phyloP scores from a whole-genome alignment of 2,797 vertebrate species.

The Lithobates pipiens region DNA sequence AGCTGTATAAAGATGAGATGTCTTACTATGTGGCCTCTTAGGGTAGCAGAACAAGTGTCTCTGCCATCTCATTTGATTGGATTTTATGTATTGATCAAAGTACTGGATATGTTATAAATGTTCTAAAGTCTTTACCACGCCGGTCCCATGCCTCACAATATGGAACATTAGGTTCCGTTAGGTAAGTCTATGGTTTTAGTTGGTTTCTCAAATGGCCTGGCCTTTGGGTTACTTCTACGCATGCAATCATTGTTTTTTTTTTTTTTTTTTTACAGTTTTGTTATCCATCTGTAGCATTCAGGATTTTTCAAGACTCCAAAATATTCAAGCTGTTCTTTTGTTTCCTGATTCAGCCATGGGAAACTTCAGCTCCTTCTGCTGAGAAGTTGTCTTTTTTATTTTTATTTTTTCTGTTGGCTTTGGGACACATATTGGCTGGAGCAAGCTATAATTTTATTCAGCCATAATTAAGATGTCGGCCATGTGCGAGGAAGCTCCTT shows the following conservation, averaged over 20 bases:
- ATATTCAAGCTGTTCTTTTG: background rate
- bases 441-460: conserved; percentile 49
- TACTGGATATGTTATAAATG: too few relatives aligned
- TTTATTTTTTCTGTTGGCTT: conserved; percentile 26
- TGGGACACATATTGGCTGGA: conserved; percentile 40
- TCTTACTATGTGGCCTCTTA: too few relatives aligned
- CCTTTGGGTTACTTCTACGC: background rate
- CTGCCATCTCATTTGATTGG: too few relatives aligned
- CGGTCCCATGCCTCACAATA: too few relatives aligned
- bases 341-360: conserved; percentile 25
- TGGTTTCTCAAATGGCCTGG: background rate
- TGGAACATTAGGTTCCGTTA: background rate
- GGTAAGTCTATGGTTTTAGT: background rate
- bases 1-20: too few relatives aligned
- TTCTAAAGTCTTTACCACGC: too few relatives aligned
- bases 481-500: conserved; percentile 28
- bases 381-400: conserved; percentile 11
- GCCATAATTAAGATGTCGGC: conserved; percentile 54
- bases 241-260: background rate
- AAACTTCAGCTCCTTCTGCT: background rate
- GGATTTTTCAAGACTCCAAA: background rate
- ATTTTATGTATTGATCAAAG: too few relatives aligned
- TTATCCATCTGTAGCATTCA: background rate
- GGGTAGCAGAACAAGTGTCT: too few relatives aligned
- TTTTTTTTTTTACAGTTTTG: background rate